Evolutionary conservation across 2,888 invertebrate species (phyloP).

Genomic region (Deilephila elpenor): DNA sequence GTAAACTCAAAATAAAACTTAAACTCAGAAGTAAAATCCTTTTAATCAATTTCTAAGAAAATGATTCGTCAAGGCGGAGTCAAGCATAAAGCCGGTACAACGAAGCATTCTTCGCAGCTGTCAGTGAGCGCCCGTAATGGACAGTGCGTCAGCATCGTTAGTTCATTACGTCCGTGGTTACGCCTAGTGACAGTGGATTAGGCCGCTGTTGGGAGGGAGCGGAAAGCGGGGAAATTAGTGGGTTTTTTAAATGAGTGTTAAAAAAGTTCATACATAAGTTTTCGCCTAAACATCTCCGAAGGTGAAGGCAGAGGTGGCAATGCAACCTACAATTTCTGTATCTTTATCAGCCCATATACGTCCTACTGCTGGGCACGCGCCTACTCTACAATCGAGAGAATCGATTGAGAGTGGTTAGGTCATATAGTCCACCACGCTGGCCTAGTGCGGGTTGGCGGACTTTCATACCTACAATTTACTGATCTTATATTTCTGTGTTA

Average conservation of each 20-base stretch:
- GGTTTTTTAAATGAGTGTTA: background rate
- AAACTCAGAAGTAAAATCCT: background rate
- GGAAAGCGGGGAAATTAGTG: constrained; percentile 28
- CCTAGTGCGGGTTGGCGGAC: too few species aligned
- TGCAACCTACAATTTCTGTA: too few species aligned
- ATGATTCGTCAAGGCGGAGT: constrained; percentile 14
- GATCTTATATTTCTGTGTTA: too few species aligned
- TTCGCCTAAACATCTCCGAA: too few species aligned
- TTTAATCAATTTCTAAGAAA: background rate
- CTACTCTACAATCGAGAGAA: too few species aligned
- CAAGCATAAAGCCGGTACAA: constrained; percentile 41
- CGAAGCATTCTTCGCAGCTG: constrained; percentile 47
- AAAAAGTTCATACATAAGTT: background rate
- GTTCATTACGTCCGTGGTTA: constrained; percentile 70
- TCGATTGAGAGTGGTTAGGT: too few species aligned
- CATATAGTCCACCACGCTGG: too few species aligned
- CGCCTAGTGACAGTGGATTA: constrained; percentile 57
- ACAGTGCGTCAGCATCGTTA: constrained; percentile 76
- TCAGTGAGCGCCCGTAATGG: constrained; percentile 56
- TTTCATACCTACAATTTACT: too few species aligned
- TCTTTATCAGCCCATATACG: too few species aligned
- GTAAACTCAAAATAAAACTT: background rate
- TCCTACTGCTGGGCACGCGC: too few species aligned
- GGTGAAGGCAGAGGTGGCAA: too few species aligned
- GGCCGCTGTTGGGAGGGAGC: constrained; percentile 16